Percentiles rank a stretch among this genome's conserved stretches.
phyloP scores from a whole-genome alignment of 1,140 invertebrate species.

The Cydia strobilella region DNA sequence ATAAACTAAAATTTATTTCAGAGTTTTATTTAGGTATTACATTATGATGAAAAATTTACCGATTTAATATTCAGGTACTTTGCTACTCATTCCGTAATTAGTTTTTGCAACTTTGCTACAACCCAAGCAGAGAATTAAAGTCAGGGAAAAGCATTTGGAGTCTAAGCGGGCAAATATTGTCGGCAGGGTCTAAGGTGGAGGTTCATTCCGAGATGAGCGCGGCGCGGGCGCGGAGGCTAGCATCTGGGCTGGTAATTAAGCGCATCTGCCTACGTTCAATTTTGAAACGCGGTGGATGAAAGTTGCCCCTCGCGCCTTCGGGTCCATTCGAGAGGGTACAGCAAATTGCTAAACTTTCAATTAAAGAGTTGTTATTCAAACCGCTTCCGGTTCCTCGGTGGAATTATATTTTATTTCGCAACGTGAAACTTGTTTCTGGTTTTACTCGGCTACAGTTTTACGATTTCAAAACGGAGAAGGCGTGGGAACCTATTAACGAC shows the following conservation, averaged over 20 bases:
- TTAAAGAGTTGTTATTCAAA: slow-evolving; percentile 80
- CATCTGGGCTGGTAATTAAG: slow-evolving; percentile 76
- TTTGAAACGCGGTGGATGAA: slow-evolving; percentile 74
- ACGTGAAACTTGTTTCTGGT: slow-evolving; percentile 64
- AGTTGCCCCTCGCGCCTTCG: slow-evolving; percentile 67
- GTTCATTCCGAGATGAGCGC: slow-evolving; percentile 56
- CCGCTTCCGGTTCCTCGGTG: slow-evolving; percentile 65
- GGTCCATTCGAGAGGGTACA: slow-evolving; percentile 74
- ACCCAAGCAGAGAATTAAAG: slow-evolving; percentile 41
- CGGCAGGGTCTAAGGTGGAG: slow-evolving; percentile 43
- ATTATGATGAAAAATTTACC: slow-evolving; percentile 14
- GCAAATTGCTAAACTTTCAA: slow-evolving; percentile 80
- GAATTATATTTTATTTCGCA: slow-evolving; percentile 76
- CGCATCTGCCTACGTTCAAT: slow-evolving; percentile 79
- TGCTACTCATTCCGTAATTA: slow-evolving; percentile 46
- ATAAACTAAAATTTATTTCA: background rate
- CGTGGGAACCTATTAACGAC: slow-evolving; percentile 48
- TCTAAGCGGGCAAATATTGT: slow-evolving; percentile 55
- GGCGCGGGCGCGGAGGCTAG: slow-evolving; percentile 51
- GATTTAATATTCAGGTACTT: slow-evolving; percentile 41
- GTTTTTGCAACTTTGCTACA: slow-evolving; percentile 44
- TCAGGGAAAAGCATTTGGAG: slow-evolving; percentile 51
- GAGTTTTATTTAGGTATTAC: background rate
- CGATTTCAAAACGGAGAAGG: slow-evolving; percentile 44
- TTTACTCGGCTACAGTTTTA: slow-evolving; percentile 53